phyloP scores from a whole-genome alignment of 2,113 vertebrate species.

The Strix uralensis region DNA sequence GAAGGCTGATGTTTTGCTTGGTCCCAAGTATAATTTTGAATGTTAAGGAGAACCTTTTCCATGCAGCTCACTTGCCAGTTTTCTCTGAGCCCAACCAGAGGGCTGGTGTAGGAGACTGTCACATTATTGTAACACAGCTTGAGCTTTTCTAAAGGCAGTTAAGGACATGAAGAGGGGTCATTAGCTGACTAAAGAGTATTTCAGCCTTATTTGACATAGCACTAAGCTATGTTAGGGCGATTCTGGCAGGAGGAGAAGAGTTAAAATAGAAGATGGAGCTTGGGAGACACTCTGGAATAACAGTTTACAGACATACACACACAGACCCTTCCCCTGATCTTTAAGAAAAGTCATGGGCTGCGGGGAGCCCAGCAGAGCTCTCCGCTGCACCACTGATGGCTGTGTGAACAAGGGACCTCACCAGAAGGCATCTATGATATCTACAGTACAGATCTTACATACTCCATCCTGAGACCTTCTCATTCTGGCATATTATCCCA shows the following conservation, averaged over 20 bases:
- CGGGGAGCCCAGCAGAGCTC: background rate
- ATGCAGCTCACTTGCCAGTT: background rate
- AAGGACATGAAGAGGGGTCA: background rate
- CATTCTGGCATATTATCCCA: background rate
- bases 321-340: background rate
- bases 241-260: background rate
- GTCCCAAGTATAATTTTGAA: background rate
- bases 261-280: background rate
- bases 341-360: background rate
- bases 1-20: background rate
- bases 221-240: background rate
- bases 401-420: background rate
- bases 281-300: background rate
- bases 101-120: background rate
- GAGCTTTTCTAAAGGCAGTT: background rate
- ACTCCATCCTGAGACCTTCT: background rate
- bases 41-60: background rate
- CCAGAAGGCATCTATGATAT: background rate
- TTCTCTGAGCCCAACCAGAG: background rate
- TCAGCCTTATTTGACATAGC: background rate
- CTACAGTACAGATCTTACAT: background rate
- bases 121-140: rapidly evolving
- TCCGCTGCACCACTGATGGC: background rate
- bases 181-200: background rate
- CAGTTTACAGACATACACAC: background rate